Conservation (phyloP, 2,113 vertebrate species). For the Boulengeromyrus knoepffleri region DNA sequence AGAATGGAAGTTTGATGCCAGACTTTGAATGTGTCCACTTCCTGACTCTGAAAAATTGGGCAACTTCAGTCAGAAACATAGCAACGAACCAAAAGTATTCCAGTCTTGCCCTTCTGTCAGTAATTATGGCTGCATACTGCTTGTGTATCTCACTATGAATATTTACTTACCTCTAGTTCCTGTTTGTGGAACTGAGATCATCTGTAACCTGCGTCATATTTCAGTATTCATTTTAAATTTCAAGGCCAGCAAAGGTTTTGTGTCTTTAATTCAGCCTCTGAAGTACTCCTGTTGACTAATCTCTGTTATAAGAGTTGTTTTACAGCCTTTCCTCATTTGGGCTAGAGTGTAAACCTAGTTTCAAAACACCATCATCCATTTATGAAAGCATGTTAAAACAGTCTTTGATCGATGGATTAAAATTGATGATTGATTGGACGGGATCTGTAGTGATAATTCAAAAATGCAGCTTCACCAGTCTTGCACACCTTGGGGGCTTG, state of each 20-base stretch:
- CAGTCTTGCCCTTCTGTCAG: neutral
- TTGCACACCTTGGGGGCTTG: neutral
- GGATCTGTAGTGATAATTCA: neutral
- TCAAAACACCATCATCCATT: neutral
- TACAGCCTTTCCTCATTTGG: neutral
- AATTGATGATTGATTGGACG: neutral
- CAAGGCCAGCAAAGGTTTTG: neutral
- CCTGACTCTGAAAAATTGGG: neutral
- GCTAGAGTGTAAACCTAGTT: neutral
- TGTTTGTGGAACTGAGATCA: constrained; percentile 4
- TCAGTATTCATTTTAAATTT: neutral
- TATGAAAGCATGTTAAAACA: neutral
- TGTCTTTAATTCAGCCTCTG: neutral
- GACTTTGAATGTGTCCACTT: neutral
- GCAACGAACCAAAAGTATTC: neutral
- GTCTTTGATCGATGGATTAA: neutral
- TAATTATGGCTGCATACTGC: neutral
- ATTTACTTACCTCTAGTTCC: neutral
- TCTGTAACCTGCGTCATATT: neutral
- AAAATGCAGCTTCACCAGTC: neutral
- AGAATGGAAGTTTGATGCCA: neutral
- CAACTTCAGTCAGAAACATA: neutral
- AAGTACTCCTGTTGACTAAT: neutral
- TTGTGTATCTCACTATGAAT: neutral
- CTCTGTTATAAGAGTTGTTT: neutral